These are phyloP conservation scores for Siniperca scherzeri DNA, from an alignment of 2,797 vertebrate genomes.

Conservation along the genomic window DNA sequence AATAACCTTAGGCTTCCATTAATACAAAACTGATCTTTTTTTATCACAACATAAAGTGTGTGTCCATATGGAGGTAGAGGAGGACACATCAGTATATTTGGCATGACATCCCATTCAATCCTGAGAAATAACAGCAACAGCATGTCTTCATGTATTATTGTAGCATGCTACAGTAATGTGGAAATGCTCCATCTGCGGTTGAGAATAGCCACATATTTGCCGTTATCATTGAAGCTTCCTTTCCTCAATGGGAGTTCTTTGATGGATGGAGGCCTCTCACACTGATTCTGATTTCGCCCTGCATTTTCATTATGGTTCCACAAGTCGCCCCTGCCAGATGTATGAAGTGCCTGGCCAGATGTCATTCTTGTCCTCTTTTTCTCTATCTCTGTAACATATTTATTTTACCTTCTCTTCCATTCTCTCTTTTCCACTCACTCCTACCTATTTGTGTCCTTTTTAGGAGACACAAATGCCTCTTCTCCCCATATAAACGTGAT, in stretches of 20 bases:
- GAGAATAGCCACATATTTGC: conserved; percentile 70
- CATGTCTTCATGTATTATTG: conserved; percentile 26
- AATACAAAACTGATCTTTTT: conserved; percentile 14
- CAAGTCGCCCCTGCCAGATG: conserved; percentile 77
- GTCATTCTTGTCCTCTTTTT: conserved; percentile 74
- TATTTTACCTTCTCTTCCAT: conserved; percentile 34
- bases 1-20: conserved; percentile 38
- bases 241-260: conserved; percentile 70
- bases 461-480: conserved; percentile 63
- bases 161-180: conserved; percentile 24
- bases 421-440: conserved; percentile 42
- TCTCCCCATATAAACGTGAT: conserved; percentile 74
- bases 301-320: conserved; percentile 82
- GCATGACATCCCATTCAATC: neutral
- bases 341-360: conserved; percentile 78
- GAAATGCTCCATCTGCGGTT: conserved; percentile 51
- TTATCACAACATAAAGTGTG: neutral
- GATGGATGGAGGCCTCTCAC: conserved; percentile 83
- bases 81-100: conserved; percentile 2
- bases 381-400: conserved; percentile 66
- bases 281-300: conserved; percentile 80
- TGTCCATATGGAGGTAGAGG: neutral
- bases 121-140: conserved; percentile 7
- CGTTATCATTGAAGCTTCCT: conserved; percentile 65
- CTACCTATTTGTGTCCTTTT: conserved; percentile 62